Evolutionary conservation across 2,888 invertebrate genomes (phyloP), one percentile per base, ranked within the genome.

Genomic region (Ochropleura plecta): DNA sequence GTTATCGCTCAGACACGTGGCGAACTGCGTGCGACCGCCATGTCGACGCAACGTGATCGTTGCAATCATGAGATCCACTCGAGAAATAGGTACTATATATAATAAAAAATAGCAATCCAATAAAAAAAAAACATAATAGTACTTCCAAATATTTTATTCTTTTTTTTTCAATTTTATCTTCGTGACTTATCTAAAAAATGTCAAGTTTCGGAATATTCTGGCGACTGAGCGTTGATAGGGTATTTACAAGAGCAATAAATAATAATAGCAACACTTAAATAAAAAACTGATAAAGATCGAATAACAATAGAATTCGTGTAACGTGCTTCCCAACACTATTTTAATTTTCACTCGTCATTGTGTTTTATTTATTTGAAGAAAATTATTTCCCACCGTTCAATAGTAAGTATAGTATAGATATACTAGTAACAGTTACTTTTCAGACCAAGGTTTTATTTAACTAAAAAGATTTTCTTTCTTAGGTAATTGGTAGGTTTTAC

Each of bases 1-100:
- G 88, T 91, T 92, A 93, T 92, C 92, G 86, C 81, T 59, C 60
- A 77, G 81, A 89, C 94, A 94, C 94, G 94, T 94, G 94, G 90
- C 86, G 80, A 60, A 76, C 85, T 90, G 92, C 93, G 94, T 93
- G 94, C 90, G 82, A 73, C 65, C 86, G 81, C 88, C 90, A 88
- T 88, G 88, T 82, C 88, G 81, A 71, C 76, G 85, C 91, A 92
- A 93, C 94, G 94, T 94, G 94, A 93, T 89, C 87, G 70, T 57
- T 78, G 82, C 79, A 83, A 81, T 81, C 84, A 87, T 85, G 70
- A 88, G 87, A 87, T 90, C 86, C 86, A 86, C 83, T 86, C 82
- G 72, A 78, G 64, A 72, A 83, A 84, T 87, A 76, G n/a, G 68
- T 73, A 76, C 76, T 72, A 73, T 64, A 76, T 48, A 59, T 68